phyloP scores from a whole-genome alignment of 23 tunicate genomes.

The Diplosoma virens region DNA sequence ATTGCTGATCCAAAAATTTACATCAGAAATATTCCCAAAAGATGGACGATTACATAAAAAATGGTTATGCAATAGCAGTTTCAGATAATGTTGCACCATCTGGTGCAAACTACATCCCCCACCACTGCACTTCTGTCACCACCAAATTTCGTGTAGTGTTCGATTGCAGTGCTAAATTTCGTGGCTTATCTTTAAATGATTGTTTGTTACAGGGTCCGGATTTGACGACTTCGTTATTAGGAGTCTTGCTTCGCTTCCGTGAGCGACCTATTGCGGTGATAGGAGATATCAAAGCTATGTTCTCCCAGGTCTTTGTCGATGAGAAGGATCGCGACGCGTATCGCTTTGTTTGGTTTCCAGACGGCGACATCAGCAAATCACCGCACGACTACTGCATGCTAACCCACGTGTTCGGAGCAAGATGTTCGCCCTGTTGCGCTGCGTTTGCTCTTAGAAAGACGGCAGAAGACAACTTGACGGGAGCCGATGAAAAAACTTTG shows the following conservation, averaged over 20 bases:
- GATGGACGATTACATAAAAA: not conserved
- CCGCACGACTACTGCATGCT: not conserved
- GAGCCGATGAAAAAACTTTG: not conserved
- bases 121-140: not conserved
- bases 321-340: not conserved
- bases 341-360: slow-evolving; percentile 2
- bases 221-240: not conserved
- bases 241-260: not conserved
- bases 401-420: slow-evolving; percentile 17
- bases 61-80: not conserved
- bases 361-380: not conserved
- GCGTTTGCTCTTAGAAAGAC: slow-evolving; percentile 4
- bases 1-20: not conserved
- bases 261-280: not conserved
- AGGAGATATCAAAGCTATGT: not conserved
- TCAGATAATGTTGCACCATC: not conserved
- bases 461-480: not conserved
- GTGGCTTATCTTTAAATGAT: not conserved
- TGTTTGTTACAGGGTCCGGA: not conserved
- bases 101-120: not conserved
- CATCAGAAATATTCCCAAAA: not conserved
- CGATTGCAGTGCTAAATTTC: not conserved
- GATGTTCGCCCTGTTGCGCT: slow-evolving; percentile 3
- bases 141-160: slow-evolving; percentile 3
- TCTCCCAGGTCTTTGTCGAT: not conserved